Evolutionary conservation across 2,888 invertebrate species (phyloP), one percentile per base, ranked within the genome.

Genomic region (Euplagia quadripunctaria): DNA sequence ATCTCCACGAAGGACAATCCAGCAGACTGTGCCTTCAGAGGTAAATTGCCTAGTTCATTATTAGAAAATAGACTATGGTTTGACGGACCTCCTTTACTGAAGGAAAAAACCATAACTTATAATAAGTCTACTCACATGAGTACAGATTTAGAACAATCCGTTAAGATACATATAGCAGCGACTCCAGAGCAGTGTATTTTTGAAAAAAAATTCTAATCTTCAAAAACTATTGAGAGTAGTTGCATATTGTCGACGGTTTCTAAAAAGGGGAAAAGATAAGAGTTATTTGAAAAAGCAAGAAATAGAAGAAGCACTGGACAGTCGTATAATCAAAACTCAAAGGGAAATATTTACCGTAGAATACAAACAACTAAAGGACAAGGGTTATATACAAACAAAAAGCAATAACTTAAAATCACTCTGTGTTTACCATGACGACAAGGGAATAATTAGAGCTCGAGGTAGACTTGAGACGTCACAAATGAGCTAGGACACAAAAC

Each of bases 1-100:
- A 74, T 80, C 1, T 14, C 49, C 0, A 51, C 51, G 51, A 51
- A 3, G 14, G 71, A 31, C 31, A 31, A 31, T 31, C 31, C 31
- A 31, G 31, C 31, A 31, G 31, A 31, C 31, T 31, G 31, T 14
- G 78, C 77, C 11, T 75, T 78, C 1, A 51, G 80, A 51, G 76
- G 76, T 31, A 11, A 73, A 41, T 14, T 69, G 43, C 61, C 71
- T 2, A 64, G 64, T 49, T 41, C 42, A 67, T 71, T 69, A n/a
- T 11, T 67, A 7, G 41, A 52, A 11, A 55, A 67, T 61, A 7
- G 49, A 17, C 7, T 75, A 17, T 78, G 78, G 77, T 68, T 72
- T 31, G 42, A 42, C 1, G 74, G 78, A n/a, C 80, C 75, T 20
- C 14, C 52, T n/a, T 75, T 64, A 41, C 46, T 70, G 8, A 51